Conservation (phyloP, 2,113 vertebrate species). For the Rousettus leschenaultii region DNA sequence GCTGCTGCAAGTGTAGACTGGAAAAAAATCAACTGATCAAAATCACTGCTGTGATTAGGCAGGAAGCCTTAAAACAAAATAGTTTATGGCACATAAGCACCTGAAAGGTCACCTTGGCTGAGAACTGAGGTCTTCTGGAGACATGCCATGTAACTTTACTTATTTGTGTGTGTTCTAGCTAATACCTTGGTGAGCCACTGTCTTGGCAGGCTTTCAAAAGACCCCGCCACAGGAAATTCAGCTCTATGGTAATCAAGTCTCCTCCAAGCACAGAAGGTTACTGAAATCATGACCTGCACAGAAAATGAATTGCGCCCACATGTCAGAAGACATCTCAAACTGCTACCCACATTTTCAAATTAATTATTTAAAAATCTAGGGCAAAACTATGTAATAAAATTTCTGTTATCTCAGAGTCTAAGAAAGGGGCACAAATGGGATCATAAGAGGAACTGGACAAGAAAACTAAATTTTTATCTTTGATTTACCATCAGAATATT, state of each 20-base stretch:
- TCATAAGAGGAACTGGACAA: neutral
- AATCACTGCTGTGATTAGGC: neutral
- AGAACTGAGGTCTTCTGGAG: neutral
- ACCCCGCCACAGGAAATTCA: neutral
- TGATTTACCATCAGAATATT: neutral
- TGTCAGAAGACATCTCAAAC: neutral
- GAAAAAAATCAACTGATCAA: neutral
- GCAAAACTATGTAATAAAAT: neutral
- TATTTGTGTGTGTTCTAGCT: neutral
- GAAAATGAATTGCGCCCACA: neutral
- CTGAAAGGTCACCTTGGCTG: neutral
- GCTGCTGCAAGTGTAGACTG: neutral
- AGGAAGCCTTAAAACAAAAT: neutral
- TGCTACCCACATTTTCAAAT: neutral
- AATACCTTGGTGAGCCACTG: neutral
- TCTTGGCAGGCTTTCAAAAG: conserved; percentile 7
- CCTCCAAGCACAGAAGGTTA: neutral
- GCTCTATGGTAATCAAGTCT: neutral
- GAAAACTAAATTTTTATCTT: neutral
- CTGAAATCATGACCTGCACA: neutral
- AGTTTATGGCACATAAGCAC: neutral
- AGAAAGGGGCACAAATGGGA: neutral
- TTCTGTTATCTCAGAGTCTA: neutral
- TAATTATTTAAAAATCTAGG: neutral
- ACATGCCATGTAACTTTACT: neutral